These are phyloP conservation scores for Aphis craccivora DNA, from an alignment of 1,140 invertebrate genomes.

Conservation along the genomic window DNA sequence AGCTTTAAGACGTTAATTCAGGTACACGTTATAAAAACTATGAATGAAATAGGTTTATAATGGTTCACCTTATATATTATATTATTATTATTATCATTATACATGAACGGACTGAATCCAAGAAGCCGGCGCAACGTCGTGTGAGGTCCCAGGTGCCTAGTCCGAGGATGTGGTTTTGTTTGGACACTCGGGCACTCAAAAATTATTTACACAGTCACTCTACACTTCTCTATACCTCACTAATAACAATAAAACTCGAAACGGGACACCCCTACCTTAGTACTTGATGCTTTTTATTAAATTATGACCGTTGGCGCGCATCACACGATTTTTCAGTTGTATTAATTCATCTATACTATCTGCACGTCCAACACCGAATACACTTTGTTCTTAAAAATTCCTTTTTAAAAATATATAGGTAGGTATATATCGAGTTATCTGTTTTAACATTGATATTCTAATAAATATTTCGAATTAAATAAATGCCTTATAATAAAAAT, in stretches of 20 bases:
- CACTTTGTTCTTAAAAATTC: not conserved
- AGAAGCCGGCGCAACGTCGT: conserved; percentile 32
- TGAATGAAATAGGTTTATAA: conserved; percentile 45
- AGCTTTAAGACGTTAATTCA: conserved; percentile 14
- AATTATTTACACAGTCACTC: conserved; percentile 54
- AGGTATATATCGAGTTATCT: too few species aligned
- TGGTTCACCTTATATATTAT: not conserved
- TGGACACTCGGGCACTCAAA: conserved; percentile 49
- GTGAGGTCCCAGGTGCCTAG: conserved; percentile 46
- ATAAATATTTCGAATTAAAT: conserved; percentile 5
- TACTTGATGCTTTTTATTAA: conserved; percentile 47
- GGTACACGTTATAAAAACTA: conserved; percentile 43
- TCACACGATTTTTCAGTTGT: conserved; percentile 26
- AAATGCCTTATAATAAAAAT: not conserved
- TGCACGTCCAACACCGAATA: not conserved
- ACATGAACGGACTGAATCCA: conserved; percentile 1
- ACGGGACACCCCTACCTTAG: conserved; percentile 13
- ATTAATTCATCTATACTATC: conserved; percentile 14
- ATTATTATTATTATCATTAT: conserved; percentile 44
- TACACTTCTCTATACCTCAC: conserved; percentile 40
- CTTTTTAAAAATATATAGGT: not conserved
- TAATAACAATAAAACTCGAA: conserved; percentile 47
- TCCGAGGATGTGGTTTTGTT: conserved; percentile 46
- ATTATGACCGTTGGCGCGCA: conserved; percentile 32
- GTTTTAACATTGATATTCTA: not conserved